Evolutionary conservation across 2,888 invertebrate genomes (phyloP), one percentile per base, ranked within the genome.

Genomic region (Nomada flava): DNA sequence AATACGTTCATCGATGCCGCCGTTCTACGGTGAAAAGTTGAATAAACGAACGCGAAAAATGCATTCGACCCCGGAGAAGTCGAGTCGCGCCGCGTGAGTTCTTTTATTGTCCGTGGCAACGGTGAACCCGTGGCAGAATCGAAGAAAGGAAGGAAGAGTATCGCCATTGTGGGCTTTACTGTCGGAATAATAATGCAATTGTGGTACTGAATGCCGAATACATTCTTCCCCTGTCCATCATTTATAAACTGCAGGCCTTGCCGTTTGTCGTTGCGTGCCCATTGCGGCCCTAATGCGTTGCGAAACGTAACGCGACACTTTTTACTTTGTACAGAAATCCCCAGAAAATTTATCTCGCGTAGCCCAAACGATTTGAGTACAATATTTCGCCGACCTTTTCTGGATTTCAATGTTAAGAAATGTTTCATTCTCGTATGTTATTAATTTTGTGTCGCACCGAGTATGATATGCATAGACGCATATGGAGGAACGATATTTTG

Each of bases 101-200:
- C 86, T 86, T 23, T 87, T 87, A 83, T 85, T 70, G 83, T 63
- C 75, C 64, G 50, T 71, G 60, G 60, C 75, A 62, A 23, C 64
- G 67, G 63, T 60, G 68, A 59, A 23, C 82, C 76, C 42, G 18
- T 79, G 68, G 78, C 75, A 60, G 82, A 81, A 87, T 86, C 82
- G 65, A 88, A 82, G 78, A 72, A 84, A 83, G 86, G 82, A 84
- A 87, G 86, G 84, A 88, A 88, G 84, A 88, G 76, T 78, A 86
- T 80, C 84, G 87, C 78, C 78, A 84, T 85, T 82, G 77, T 76
- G 63, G 55, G 55, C 74, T 67, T 69, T 69, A 77, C 82, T 62
- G 70, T 76, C 77, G 82, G 87, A 87, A 87, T 88, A 88, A 83
- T 87, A 88, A 88, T 87, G 86, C 76, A 87, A 87, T 88, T 84